These are phyloP conservation scores for Lacanobia oleracea DNA, from an alignment of 2,888 invertebrate genomes.

Conservation along the genomic window DNA sequence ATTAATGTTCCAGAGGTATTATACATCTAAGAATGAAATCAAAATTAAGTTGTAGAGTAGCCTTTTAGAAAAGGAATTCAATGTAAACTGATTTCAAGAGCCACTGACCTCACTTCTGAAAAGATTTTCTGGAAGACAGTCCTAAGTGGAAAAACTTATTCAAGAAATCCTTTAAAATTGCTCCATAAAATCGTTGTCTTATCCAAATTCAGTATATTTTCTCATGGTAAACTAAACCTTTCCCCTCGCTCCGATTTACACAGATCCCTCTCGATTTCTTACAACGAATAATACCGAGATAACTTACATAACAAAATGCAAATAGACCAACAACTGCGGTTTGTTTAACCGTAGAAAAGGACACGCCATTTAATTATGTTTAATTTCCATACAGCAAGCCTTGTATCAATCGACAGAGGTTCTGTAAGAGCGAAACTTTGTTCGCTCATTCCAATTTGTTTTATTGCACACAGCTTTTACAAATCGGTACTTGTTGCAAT, in stretches of 20 bases:
- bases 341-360: conserved; percentile 54
- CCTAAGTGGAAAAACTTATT: background rate
- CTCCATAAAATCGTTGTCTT: background rate
- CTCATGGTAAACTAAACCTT: background rate
- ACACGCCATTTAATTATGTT: conserved; percentile 58
- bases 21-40: background rate
- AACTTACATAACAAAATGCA: conserved; percentile 57
- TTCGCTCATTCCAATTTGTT: conserved; percentile 50
- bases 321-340: conserved; percentile 48
- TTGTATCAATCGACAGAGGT: conserved; percentile 48
- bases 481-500: conserved; percentile 49
- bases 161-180: background rate
- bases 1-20: background rate
- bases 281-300: conserved; percentile 30
- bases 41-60: background rate
- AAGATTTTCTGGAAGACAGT: background rate
- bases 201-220: background rate
- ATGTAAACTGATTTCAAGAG: background rate
- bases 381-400: conserved; percentile 61
- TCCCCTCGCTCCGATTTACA: conserved; percentile 22
- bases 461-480: conserved; percentile 51
- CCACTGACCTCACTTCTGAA: background rate
- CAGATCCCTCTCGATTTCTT: conserved; percentile 9
- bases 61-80: background rate
- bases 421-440: conserved; percentile 48